phyloP scores from a whole-genome alignment of 2,888 invertebrate species.

The Megastigmus dorsalis region DNA sequence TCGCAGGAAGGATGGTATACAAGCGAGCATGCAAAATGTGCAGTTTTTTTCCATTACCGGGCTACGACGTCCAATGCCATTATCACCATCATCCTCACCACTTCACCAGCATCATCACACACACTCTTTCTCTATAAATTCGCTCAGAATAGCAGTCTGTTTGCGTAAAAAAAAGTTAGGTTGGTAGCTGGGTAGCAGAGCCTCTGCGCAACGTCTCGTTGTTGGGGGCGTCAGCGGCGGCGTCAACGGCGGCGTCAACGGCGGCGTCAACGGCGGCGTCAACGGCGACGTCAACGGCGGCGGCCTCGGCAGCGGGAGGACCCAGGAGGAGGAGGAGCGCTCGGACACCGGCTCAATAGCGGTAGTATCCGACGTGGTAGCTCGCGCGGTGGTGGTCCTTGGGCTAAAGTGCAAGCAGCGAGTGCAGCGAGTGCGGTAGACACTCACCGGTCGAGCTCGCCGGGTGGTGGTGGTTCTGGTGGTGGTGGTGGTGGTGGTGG shows the following conservation, averaged over 20 bases:
- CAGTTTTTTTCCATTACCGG: slow-evolving; percentile 45
- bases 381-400: slow-evolving; percentile 49
- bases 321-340: too few relatives aligned
- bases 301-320: too few relatives aligned
- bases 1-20: too few relatives aligned
- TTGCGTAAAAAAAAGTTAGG: background rate
- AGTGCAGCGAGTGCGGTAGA: slow-evolving; percentile 75
- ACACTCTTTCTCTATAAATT: background rate
- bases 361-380: slow-evolving; percentile 55
- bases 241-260: too few relatives aligned
- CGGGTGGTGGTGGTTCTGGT: slow-evolving; percentile 65
- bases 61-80: slow-evolving; percentile 19
- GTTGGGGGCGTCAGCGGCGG: too few relatives aligned
- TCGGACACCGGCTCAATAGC: slow-evolving; percentile 50
- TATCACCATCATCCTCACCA: background rate
- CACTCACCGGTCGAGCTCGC: slow-evolving; percentile 74
- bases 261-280: too few relatives aligned
- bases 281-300: too few relatives aligned
- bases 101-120: background rate
- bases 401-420: slow-evolving; percentile 75
- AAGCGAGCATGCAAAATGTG: slow-evolving; percentile 22
- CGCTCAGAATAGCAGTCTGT: background rate
- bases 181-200: too few relatives aligned
- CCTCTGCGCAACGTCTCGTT: too few relatives aligned
- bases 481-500: slow-evolving; percentile 61